Base-by-base conservation (phyloP, 2,888 invertebrate genomes). In the Drosophila recens region DNA sequence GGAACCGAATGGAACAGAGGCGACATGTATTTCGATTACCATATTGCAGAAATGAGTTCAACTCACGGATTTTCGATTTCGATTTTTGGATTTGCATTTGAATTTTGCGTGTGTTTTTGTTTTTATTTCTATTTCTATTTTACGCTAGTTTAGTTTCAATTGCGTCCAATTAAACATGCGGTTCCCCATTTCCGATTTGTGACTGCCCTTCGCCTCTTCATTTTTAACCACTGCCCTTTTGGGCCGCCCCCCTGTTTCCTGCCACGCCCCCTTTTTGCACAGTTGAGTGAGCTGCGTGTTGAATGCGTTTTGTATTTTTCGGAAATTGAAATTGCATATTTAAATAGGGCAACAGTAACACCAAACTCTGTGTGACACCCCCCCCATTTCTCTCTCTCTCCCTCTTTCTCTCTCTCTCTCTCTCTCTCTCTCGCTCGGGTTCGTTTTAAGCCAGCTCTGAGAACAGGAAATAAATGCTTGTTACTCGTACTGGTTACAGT, bases 261-360 rank as follows among this genome's bases (percentile, higher is more conserved):
- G 34, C 20, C 43, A 20, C 30, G 38, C 38, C 40, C 30, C 20
- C 51, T 40, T n/a, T 62, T 46, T 38, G 38, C 52, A 58, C 64
- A 54, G 59, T 65, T 62, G 54, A 51, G 51, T 65, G 76, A 72
- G 73, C 61, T 82, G 82, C 77, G 82, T 85, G 85, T 49, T 68
- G 75, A 66, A 79, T 73, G 79, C 85, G 64, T 79, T 87, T 74
- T 67, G 70, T 72, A 62, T 79, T 74, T 86, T 84, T 80, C 84
- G 90, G 87, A 90, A 90, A 90, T 90, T 90, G 85, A 81, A 90
- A 90, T 85, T 82, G 89, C 90, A 90, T 90, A 88, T 90, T 90
- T 79, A 82, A 90, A 78, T 79, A 83, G 76, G 53, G 63, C 72
- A 70, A 54, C 56, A 51, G 52, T 58, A 61, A 53, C 49, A 46